Base-by-base conservation (phyloP, 1,140 invertebrate genomes). In the Achroia grisella region DNA sequence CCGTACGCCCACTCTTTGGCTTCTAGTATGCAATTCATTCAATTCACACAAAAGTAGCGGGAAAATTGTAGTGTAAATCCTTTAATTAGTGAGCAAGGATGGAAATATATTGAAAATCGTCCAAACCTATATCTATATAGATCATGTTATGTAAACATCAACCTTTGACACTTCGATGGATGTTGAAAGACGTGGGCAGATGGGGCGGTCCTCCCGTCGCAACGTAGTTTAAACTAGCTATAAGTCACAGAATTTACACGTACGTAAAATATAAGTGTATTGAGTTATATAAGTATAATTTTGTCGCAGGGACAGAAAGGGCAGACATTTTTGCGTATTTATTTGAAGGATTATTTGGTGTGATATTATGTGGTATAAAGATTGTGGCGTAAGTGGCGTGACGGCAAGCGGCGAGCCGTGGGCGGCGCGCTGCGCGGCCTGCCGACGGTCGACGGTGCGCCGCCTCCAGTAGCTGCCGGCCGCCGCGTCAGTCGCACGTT, bases 341-440 rank as follows among this genome's bases (percentile, higher is more conserved):
- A 37, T 37, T 37, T 37, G 15, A 15, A 15, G 54, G 67, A 62
- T 60, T 62, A 58, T 73, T 70, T 41, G 53, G 54, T 62, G 56
- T 69, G 60, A 69, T 72, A 74, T 72, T 71, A 63, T 67, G 62
- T 59, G 56, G 64, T 65, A 63, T 74, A 65, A 67, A 66, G 62
- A 71, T 68, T 72, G 69, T 68, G 60, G 68, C 65, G 61, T 75
- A 75, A 77, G 64, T 68, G 65, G 64, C 66, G 64, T 75, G 75
- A 71, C 71, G 69, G 65, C 53, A 59, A 53, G 44, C 54, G 51
- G 34, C 53, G 36, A 53, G 56, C 56, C 68, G 71, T 75, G 61
- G 52, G 56, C 56, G 71, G 17, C 17, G 17, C 2, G 17, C 17
- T 71, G 71, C 71, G 67, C 66, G 58, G 47, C 69, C 71, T 62